Evolutionary conservation across 2,888 invertebrate species (phyloP).

Genomic region (Deilephila elpenor): DNA sequence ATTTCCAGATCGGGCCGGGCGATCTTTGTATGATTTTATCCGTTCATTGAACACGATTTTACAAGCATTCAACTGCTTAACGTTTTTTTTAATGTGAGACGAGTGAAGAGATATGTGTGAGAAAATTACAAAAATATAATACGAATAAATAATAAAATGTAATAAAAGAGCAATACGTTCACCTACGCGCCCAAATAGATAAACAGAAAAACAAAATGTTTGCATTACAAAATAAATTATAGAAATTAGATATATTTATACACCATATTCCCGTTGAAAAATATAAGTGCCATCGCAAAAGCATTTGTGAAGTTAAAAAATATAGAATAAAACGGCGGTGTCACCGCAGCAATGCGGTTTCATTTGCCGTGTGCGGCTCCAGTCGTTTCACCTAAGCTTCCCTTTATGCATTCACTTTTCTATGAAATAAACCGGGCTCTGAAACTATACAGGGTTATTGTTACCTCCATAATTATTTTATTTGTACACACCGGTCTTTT

Average conservation of each 20-base stretch:
- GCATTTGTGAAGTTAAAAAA: background rate
- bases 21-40: too few species aligned
- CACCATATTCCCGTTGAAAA: background rate
- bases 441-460: background rate
- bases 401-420: conserved; percentile 4
- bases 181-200: too few species aligned
- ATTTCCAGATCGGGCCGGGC: too few species aligned
- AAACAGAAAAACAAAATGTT: too few species aligned
- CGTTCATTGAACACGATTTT: too few species aligned
- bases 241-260: background rate
- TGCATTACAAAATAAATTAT: too few species aligned
- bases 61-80: too few species aligned
- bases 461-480: conserved; percentile 9
- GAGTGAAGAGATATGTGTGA: too few species aligned
- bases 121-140: too few species aligned
- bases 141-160: too few species aligned
- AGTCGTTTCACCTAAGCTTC: conserved; percentile 17
- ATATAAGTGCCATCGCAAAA: background rate
- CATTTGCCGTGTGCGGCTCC: conserved; percentile 39
- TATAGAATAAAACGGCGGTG: conserved; percentile 32
- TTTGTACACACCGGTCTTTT: conserved; percentile 8
- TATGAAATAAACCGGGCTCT: conserved; percentile 7
- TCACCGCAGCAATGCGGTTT: conserved; percentile 47
- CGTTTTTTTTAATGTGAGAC: too few species aligned
- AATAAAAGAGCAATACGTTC: too few species aligned